These are phyloP conservation scores for Drosophila melanica DNA, from an alignment of 1,140 invertebrate species.

Conservation along the genomic window DNA sequence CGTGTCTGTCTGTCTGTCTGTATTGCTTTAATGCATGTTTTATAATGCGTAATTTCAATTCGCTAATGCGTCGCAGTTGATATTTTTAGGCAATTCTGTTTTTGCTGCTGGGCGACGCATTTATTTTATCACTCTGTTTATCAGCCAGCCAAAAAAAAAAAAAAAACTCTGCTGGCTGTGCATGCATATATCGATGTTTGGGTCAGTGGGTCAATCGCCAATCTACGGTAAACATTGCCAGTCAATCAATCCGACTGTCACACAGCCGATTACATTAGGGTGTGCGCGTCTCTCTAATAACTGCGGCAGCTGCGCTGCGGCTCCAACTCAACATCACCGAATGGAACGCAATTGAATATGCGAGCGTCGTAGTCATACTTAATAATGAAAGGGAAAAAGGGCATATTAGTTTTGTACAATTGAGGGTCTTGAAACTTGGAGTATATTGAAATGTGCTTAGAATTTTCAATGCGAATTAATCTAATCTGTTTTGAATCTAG, in stretches of 20 bases:
- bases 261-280: constrained; percentile 49
- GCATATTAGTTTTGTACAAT: no score
- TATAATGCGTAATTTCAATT: constrained; percentile 72
- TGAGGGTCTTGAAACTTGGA: no score
- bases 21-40: constrained; percentile 31
- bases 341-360: constrained; percentile 21
- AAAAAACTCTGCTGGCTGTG: constrained; percentile 7
- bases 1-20: neutral
- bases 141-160: constrained; percentile 34
- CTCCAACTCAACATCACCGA: constrained; percentile 7
- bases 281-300: constrained; percentile 1
- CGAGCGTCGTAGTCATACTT: constrained; percentile 22
- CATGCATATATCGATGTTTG: neutral
- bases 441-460: no score
- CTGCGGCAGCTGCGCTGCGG: no score
- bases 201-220: constrained; percentile 40
- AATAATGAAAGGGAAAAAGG: neutral
- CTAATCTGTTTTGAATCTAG: no score
- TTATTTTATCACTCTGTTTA: constrained; percentile 77
- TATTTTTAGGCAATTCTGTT: constrained; percentile 46
- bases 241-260: constrained; percentile 61
- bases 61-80: constrained; percentile 61
- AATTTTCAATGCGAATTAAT: no score
- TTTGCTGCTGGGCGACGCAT: constrained; percentile 51
- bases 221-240: constrained; percentile 26